A percentile compares a stretch with the other conserved stretches of the same genome.
Evolutionary conservation across 92 coral and sea anemone genomes (phyloP).

Genomic region (Metridium senile): DNA sequence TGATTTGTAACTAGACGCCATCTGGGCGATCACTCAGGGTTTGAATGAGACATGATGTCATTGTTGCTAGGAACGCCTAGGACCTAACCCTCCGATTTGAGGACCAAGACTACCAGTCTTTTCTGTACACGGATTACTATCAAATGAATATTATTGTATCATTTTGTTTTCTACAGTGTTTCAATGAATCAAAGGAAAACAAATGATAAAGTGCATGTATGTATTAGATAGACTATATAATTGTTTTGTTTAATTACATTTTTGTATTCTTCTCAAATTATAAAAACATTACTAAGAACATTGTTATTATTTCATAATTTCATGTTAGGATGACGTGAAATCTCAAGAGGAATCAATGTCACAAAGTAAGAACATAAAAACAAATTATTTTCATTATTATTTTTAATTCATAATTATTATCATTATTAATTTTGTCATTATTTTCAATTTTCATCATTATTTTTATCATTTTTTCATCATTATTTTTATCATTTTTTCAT

Average conservation of each 20-base stretch:
- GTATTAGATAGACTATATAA: background rate
- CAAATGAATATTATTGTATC: no score
- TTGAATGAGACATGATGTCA: no score
- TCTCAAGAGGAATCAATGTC: conserved; percentile 31
- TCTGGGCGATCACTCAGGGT: no score
- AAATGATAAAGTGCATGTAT: background rate
- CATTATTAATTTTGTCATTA: no score
- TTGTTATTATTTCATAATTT: background rate
- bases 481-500: no score
- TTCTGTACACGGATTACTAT: no score
- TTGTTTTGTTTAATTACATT: background rate
- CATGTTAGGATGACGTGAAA: conserved; percentile 1
- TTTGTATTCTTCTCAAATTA: no score
- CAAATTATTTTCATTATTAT: background rate
- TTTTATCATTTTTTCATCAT: background rate
- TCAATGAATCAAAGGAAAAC: conserved; percentile 1
- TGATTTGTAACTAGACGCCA: no score
- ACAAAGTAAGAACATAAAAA: conserved; percentile 6
- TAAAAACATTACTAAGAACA: background rate
- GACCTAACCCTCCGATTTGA: no score
- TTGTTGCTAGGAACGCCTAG: no score
- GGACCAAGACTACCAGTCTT: no score
- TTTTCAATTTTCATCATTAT: background rate
- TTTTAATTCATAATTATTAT: no score
- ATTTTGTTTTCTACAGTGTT: conserved; percentile 9